Conservation (phyloP, 2,888 invertebrate genomes). For the Brachylomia viminalis region DNA sequence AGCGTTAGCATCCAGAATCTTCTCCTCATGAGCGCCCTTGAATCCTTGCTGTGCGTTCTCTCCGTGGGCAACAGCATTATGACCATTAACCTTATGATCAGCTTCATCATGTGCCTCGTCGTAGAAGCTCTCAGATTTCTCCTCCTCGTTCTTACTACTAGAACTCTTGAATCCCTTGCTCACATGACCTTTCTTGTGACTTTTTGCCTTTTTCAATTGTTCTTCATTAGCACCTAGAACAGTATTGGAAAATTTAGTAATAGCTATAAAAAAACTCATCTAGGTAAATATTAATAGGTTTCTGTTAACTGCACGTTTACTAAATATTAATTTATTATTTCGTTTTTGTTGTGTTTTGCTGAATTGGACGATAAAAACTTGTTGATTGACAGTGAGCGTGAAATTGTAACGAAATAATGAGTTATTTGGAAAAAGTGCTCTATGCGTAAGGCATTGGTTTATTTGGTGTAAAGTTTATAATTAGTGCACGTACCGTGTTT, state of each 20-base stretch:
- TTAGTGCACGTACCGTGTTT: slow-evolving; percentile 86
- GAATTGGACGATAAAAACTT: slow-evolving; percentile 54
- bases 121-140: slow-evolving; percentile 92
- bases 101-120: slow-evolving; percentile 92
- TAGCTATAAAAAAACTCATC: slow-evolving; percentile 43
- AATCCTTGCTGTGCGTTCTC: slow-evolving; percentile 90
- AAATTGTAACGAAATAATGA: slow-evolving; percentile 61
- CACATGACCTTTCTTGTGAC: slow-evolving; percentile 92
- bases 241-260: slow-evolving; percentile 31
- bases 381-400: slow-evolving; percentile 63
- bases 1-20: slow-evolving; percentile 89
- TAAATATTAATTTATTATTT: slow-evolving; percentile 55
- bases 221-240: slow-evolving; percentile 88
- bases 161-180: slow-evolving; percentile 92
- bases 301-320: slow-evolving; percentile 41
- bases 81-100: slow-evolving; percentile 90
- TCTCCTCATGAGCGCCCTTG: slow-evolving; percentile 91
- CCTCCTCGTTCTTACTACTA: slow-evolving; percentile 92
- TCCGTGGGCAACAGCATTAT: slow-evolving; percentile 90
- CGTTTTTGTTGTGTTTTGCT: slow-evolving; percentile 48
- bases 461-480: slow-evolving; percentile 21
- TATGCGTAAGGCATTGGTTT: slow-evolving; percentile 37
- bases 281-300: slow-evolving; percentile 44
- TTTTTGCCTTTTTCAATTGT: slow-evolving; percentile 89
- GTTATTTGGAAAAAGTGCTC: slow-evolving; percentile 41